Evolutionary conservation across 2,797 vertebrate genomes (phyloP), one percentile per base, ranked within the genome.

Genomic region (Gadopsis bispinosus): DNA sequence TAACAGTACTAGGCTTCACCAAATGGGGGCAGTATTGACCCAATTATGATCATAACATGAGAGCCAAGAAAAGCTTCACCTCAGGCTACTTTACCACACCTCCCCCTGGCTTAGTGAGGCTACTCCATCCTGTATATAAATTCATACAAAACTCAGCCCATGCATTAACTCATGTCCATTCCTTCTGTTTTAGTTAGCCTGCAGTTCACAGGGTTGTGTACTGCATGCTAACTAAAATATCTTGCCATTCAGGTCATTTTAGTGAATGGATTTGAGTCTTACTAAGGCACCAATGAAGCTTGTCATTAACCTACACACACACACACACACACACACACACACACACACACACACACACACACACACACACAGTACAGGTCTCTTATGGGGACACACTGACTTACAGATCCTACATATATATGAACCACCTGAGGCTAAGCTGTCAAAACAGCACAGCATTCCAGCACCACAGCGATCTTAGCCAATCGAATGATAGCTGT

Each of bases 1-100:
- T 5, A 4, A 45, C 71, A 78, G 2, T 62, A 22, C 51, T 17
- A 50, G 0, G 3, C 14, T 62, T 33, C 48, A 72, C 91, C 95
- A 95, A 89, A 29, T 45, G 92, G 79, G 82, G 93, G 92, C 92
- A 92, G 83, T 74, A 61, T 90, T 88, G 69, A 68, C 55, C 64
- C 69, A 83, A 1, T 35, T 77, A 69, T 67, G 51, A 56, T 63
- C 71, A 22, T 31, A 79, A 73, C 64, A 75, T 66, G 41, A 17
- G 47, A 75, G 73, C 39, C 12, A 45, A 83, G 79, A 82, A 89
- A 82, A 81, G 84, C 85, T 41, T 88, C 67, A 80, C 89, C 83
- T 87, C 69, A 63, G 82, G 84, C 85, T 87, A 56, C 61, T 69
- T 60, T 51, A 37, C 53, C 71, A 77, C 81, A 77, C 83, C 79